phyloP scores from a whole-genome alignment of 2,797 vertebrate genomes.

The Brachyrhaphis roseni region DNA sequence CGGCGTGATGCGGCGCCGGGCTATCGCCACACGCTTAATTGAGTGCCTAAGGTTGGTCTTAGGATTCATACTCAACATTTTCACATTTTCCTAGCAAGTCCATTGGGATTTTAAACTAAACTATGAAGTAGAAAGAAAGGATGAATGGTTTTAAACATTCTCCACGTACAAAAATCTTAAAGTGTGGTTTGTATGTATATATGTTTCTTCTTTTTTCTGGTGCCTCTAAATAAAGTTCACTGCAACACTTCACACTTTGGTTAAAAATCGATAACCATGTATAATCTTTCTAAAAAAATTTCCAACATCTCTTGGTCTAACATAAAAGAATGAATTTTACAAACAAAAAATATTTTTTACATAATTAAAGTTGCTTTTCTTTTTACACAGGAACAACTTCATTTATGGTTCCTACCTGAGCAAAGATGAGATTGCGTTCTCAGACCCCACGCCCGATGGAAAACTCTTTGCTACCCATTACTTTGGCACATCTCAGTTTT shows the following conservation, averaged over 20 bases:
- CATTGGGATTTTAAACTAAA: not conserved
- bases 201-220: not conserved
- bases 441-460: slow-evolving; percentile 97
- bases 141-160: not conserved
- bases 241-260: not conserved
- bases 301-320: not conserved
- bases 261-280: not conserved
- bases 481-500: slow-evolving; percentile 96
- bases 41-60: slow-evolving; percentile 91
- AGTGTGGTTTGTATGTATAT: not conserved
- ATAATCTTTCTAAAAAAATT: not conserved
- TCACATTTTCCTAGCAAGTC: not conserved
- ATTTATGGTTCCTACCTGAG: slow-evolving; percentile 96
- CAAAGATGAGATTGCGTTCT: slow-evolving; percentile 99
- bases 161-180: not conserved
- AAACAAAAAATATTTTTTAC: not conserved
- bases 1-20: slow-evolving; percentile 94
- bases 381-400: slow-evolving; percentile 91
- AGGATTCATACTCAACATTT: not conserved
- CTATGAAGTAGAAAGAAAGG: not conserved
- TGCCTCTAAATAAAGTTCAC: not conserved
- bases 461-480: slow-evolving; percentile 97
- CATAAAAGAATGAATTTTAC: too few species aligned
- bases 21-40: slow-evolving; percentile 95
- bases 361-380: slow-evolving; percentile 3